Percentiles rank a stretch among this genome's conserved stretches.
These are phyloP conservation scores for Pseudochromis fuscus DNA, from an alignment of 2,797 vertebrate genomes.

Conservation along the genomic window DNA sequence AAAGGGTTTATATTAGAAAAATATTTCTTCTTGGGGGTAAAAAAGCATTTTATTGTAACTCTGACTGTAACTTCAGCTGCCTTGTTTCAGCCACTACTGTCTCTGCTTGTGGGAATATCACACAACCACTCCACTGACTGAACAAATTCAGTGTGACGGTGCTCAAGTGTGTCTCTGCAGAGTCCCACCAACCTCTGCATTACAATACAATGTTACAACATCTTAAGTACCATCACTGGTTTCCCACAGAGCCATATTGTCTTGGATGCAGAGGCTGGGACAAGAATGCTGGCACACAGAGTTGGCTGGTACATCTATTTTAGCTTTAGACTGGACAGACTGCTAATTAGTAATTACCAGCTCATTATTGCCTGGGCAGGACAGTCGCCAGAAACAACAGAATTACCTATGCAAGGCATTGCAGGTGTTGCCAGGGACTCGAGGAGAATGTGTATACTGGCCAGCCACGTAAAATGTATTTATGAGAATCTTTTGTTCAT, in stretches of 20 bases:
- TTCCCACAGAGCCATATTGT: constrained; percentile 18
- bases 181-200: constrained; percentile 25
- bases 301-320: constrained; percentile 40
- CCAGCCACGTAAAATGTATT: constrained; percentile 7
- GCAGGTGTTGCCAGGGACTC: constrained; percentile 32
- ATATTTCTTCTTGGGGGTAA: not conserved
- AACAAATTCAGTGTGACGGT: constrained; percentile 28
- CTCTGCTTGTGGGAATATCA: not conserved
- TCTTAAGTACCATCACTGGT: constrained; percentile 23
- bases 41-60: not conserved
- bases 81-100: not conserved
- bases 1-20: not conserved
- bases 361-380: constrained; percentile 53
- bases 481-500: not conserved
- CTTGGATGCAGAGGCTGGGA: constrained; percentile 13
- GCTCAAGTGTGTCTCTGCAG: constrained; percentile 5
- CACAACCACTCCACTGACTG: constrained; percentile 13
- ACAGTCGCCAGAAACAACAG: constrained; percentile 42
- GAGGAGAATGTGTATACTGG: not conserved
- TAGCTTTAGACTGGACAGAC: constrained; percentile 41
- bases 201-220: constrained; percentile 26
- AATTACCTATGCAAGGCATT: constrained; percentile 40
- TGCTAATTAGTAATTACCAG: constrained; percentile 64
- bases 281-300: constrained; percentile 22
- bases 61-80: not conserved